These are phyloP conservation scores for Pheosia gnoma DNA, from an alignment of 2,888 invertebrate species.

Conservation along the genomic window DNA sequence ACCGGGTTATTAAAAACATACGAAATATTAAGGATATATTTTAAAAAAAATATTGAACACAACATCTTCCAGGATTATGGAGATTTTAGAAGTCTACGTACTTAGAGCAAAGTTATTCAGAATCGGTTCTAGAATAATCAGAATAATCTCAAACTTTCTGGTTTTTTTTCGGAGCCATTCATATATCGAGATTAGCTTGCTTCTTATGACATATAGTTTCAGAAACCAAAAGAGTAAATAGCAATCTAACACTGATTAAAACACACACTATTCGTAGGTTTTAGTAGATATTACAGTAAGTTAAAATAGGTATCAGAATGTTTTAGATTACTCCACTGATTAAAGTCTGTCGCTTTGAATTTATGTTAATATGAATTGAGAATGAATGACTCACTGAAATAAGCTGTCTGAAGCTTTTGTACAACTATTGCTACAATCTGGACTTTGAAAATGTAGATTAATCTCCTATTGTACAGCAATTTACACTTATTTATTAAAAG, in stretches of 20 bases:
- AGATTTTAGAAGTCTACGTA: too few relatives aligned
- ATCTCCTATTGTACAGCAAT: background rate
- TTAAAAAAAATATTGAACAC: too few relatives aligned
- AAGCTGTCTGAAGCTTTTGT: background rate
- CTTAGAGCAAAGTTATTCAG: too few relatives aligned
- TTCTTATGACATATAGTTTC: too few relatives aligned
- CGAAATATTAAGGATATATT: background rate
- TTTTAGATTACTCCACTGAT: background rate
- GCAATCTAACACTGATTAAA: background rate
- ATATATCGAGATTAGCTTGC: too few relatives aligned
- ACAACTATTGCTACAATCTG: background rate
- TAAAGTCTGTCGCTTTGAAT: background rate
- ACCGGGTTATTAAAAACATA: background rate
- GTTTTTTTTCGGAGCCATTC: too few relatives aligned
- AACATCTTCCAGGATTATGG: too few relatives aligned
- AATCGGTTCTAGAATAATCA: too few relatives aligned
- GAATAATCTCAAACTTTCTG: too few relatives aligned
- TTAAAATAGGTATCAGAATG: background rate
- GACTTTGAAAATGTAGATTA: background rate
- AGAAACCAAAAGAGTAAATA: background rate
- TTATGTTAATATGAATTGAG: background rate
- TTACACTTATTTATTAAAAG: too few relatives aligned
- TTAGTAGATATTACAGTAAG: background rate
- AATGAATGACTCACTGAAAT: background rate
- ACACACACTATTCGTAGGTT: background rate